Percentiles rank a stretch among this genome's conserved stretches.
Evolutionary conservation across 1,140 invertebrate species (phyloP).

Genomic region (Drosophila lacteicornis): DNA sequence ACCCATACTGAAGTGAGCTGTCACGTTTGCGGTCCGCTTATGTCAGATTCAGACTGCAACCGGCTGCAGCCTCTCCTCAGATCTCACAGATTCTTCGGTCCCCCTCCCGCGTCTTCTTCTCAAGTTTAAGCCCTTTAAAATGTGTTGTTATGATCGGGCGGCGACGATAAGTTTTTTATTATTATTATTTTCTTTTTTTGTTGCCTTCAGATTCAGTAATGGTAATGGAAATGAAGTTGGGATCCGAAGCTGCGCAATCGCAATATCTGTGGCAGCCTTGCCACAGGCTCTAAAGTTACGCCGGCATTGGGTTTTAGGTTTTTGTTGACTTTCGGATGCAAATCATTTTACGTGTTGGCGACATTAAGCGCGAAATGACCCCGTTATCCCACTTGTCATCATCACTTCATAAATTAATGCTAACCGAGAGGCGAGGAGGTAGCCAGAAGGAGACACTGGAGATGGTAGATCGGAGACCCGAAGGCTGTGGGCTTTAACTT

Average conservation of each 20-base stretch:
- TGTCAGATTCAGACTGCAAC: slow-evolving; percentile 76
- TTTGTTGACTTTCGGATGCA: slow-evolving; percentile 68
- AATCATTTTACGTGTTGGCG: slow-evolving; percentile 84
- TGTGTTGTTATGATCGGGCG: slow-evolving; percentile 83
- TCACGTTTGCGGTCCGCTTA: slow-evolving; percentile 83
- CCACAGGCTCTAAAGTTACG: slow-evolving; percentile 74
- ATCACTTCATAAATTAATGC: slow-evolving; percentile 84
- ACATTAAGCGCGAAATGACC: slow-evolving; percentile 84
- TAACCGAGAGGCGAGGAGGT: slow-evolving; percentile 41
- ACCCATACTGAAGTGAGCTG: slow-evolving; percentile 72
- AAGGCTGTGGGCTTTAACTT: slow-evolving; percentile 30
- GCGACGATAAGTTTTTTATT: slow-evolving; percentile 68
- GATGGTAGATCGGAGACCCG: slow-evolving; percentile 5
- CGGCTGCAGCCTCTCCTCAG: slow-evolving; percentile 31
- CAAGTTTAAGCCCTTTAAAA: slow-evolving; percentile 80
- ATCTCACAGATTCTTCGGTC: slow-evolving; percentile 10
- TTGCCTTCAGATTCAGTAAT: slow-evolving; percentile 24
- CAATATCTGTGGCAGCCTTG: slow-evolving; percentile 65
- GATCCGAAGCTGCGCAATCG: slow-evolving; percentile 18
- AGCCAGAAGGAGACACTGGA: slow-evolving; percentile 31
- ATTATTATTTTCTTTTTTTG: not conserved
- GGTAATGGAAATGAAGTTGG: slow-evolving; percentile 24
- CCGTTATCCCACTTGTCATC: slow-evolving; percentile 84
- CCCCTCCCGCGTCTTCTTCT: slow-evolving; percentile 6
- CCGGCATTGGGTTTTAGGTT: slow-evolving; percentile 61